phyloP scores from a whole-genome alignment of 2,113 vertebrate genomes.

The Paracanthobrama guichenoti region DNA sequence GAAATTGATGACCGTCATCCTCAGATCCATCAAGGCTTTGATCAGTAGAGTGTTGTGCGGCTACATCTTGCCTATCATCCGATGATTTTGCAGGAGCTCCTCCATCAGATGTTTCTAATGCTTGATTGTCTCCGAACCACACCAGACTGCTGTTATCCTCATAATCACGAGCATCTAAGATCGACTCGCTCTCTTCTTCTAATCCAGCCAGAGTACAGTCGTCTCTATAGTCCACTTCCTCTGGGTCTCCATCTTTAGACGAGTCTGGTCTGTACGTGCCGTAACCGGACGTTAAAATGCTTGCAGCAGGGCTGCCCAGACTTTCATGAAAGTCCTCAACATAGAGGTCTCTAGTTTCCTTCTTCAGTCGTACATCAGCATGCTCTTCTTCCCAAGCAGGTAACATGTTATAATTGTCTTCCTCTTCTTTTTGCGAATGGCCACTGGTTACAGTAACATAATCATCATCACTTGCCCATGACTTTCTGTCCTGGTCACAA shows the following conservation, averaged over 20 bases:
- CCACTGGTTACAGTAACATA: slow-evolving; percentile 13
- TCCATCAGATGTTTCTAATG: slow-evolving; percentile 1
- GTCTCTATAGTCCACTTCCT: slow-evolving; percentile 58
- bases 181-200: slow-evolving; percentile 38
- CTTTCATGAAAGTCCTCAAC: slow-evolving; percentile 27
- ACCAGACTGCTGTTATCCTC: background rate
- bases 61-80: background rate
- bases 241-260: slow-evolving; percentile 58
- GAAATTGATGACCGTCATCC: background rate
- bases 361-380: too few species aligned
- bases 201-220: slow-evolving; percentile 60
- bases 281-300: slow-evolving; percentile 71
- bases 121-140: background rate
- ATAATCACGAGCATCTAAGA: background rate
- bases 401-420: background rate
- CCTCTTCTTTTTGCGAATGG: background rate
- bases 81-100: background rate
- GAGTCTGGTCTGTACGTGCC: slow-evolving; percentile 65
- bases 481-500: background rate
- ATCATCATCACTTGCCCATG: background rate
- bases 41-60: background rate
- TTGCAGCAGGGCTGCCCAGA: slow-evolving; percentile 59
- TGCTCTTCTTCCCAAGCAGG: background rate
- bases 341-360: background rate
- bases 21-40: background rate